Percentiles rank a stretch among this genome's conserved stretches.
Conservation (phyloP, 2,113 vertebrate genomes). For the Hippolais icterina region DNA sequence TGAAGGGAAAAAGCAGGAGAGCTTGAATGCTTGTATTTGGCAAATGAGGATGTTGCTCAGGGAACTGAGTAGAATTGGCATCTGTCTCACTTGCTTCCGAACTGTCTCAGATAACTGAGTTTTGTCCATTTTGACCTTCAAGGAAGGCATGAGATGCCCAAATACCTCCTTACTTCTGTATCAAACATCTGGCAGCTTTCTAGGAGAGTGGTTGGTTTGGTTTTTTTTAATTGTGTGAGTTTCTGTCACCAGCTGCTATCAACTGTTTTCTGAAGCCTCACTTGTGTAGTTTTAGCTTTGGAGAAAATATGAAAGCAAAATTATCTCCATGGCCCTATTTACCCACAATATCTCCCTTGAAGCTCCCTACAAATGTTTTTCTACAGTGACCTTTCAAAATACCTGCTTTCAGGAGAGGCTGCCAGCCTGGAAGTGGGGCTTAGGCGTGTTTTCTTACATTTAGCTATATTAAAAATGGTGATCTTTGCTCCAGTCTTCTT, state of each 20-base stretch:
- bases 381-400: slow-evolving; percentile 10
- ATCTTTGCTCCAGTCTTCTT: slow-evolving; percentile 28
- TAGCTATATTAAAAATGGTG: slow-evolving; percentile 40
- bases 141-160: neutral
- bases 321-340: neutral
- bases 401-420: neutral
- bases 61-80: neutral
- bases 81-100: neutral
- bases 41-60: neutral
- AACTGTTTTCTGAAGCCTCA: neutral
- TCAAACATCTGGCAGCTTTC: neutral
- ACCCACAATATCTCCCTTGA: neutral
- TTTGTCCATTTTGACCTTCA: neutral
- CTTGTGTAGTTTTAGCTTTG: slow-evolving; percentile 45
- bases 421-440: neutral
- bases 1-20: neutral
- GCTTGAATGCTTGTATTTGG: neutral
- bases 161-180: neutral
- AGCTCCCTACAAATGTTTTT: slow-evolving; percentile 36
- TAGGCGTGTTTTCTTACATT: slow-evolving; percentile 19
- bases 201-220: neutral
- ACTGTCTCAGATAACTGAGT: neutral
- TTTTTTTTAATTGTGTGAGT: neutral
- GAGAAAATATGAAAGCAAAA: slow-evolving; percentile 37
- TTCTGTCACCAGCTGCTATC: neutral